Evolutionary conservation across 2,797 vertebrate genomes (phyloP).

Genomic region (Pelodytes ibericus): DNA sequence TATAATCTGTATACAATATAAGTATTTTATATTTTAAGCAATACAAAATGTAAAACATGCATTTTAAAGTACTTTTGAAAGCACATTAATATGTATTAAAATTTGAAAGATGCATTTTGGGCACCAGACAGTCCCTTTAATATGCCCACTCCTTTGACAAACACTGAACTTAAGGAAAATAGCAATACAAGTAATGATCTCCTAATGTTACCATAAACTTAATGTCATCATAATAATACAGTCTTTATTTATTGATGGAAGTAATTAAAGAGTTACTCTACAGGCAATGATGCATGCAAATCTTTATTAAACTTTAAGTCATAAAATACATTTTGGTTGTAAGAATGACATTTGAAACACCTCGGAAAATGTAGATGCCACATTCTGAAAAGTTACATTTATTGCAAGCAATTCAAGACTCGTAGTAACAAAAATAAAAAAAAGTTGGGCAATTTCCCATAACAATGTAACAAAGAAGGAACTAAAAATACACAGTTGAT

Average conservation of each 20-base stretch:
- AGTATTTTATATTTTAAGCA: too few species aligned
- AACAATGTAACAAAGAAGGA: too few species aligned
- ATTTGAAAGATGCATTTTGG: too few species aligned
- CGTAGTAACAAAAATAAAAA: neutral
- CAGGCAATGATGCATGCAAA: constrained; percentile 41
- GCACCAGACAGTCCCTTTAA: too few species aligned
- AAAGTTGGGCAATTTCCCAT: neutral
- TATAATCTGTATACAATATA: too few species aligned
- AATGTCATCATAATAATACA: constrained; percentile 45
- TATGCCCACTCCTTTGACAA: constrained; percentile 27
- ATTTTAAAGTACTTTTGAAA: too few species aligned
- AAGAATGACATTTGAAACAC: constrained; percentile 45
- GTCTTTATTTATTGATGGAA: constrained; percentile 41
- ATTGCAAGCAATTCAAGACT: neutral
- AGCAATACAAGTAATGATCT: constrained; percentile 42
- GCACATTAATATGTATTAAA: too few species aligned
- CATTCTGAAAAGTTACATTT: constrained; percentile 44
- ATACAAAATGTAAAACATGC: too few species aligned
- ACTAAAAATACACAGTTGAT: too few species aligned
- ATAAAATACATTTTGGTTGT: constrained; percentile 41
- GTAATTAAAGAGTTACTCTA: constrained; percentile 49
- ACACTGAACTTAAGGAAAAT: constrained; percentile 28
- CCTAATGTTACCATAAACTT: constrained; percentile 47
- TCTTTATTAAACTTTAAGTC: constrained; percentile 49
- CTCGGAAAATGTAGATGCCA: constrained; percentile 25